Percentiles rank a stretch among this genome's conserved stretches.
These are phyloP conservation scores for Clistopyga incitator DNA, from an alignment of 2,888 invertebrate genomes.

Conservation along the genomic window DNA sequence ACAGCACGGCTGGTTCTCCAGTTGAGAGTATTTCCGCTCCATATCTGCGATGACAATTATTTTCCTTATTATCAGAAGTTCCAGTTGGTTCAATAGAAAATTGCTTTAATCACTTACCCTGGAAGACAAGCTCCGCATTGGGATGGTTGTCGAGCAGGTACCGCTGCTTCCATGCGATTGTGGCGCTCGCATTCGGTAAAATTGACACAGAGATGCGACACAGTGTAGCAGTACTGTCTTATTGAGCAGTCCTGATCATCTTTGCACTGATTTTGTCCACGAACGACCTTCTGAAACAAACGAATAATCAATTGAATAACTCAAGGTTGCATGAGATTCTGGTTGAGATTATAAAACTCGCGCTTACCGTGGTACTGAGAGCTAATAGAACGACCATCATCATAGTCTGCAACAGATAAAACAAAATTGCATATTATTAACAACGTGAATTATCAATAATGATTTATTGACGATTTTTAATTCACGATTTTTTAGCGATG, in stretches of 20 bases:
- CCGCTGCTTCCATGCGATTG: constrained; percentile 69
- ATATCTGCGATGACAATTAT: background rate
- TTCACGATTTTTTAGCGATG: background rate
- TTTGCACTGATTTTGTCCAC: constrained; percentile 65
- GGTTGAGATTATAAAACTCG: background rate
- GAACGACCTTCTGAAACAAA: constrained; percentile 60
- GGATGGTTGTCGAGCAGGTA: constrained; percentile 65
- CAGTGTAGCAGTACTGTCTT: constrained; percentile 72
- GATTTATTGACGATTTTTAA: background rate
- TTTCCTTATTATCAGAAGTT: background rate
- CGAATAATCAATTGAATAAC: background rate
- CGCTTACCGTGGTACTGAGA: constrained; percentile 56
- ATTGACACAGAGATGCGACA: constrained; percentile 71
- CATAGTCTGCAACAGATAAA: constrained; percentile 59
- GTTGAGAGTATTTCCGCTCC: background rate
- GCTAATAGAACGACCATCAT: constrained; percentile 34
- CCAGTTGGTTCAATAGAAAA: background rate
- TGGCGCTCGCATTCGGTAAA: constrained; percentile 69
- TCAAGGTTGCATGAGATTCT: background rate
- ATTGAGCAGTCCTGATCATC: constrained; percentile 70
- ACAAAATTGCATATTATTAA: constrained; percentile 24
- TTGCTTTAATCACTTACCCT: constrained; percentile 65
- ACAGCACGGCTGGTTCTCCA: background rate
- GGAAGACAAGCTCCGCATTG: constrained; percentile 73
- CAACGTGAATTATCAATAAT: background rate